phyloP scores from a whole-genome alignment of 2,888 invertebrate species.

The Eupithecia subfuscata region DNA sequence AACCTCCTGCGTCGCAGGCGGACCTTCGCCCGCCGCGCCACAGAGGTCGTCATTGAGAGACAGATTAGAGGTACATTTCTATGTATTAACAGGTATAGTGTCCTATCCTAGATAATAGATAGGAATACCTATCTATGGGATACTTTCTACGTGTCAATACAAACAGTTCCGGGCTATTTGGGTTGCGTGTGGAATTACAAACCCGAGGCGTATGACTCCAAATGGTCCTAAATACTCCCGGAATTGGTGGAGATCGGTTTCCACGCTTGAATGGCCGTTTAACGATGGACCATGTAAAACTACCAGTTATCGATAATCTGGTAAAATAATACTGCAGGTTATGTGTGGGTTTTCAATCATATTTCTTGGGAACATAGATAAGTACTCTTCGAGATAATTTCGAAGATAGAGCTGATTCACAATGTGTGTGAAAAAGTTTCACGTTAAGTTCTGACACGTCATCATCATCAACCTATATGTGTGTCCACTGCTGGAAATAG shows the following conservation, averaged over 20 bases:
- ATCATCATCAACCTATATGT: too few relatives aligned
- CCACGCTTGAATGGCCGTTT: background rate
- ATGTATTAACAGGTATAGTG: too few relatives aligned
- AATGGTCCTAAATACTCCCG: constrained; percentile 7
- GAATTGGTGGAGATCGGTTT: constrained; percentile 9
- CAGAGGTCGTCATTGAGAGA: background rate
- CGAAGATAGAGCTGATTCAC: background rate
- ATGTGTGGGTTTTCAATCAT: background rate
- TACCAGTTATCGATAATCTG: constrained; percentile 1
- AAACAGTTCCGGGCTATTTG: background rate
- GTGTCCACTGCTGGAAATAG: too few relatives aligned
- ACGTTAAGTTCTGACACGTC: too few relatives aligned
- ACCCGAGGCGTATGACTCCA: background rate
- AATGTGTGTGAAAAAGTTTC: background rate
- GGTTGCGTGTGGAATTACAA: constrained; percentile 3
- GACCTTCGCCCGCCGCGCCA: background rate
- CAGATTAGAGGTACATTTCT: too few relatives aligned
- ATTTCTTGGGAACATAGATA: background rate
- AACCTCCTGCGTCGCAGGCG: background rate
- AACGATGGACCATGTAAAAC: background rate
- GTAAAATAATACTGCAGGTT: constrained; percentile 1
- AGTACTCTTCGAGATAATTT: background rate
- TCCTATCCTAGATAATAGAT: background rate
- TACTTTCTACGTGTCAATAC: background rate
- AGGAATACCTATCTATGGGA: background rate